Evolutionary conservation across 2,797 vertebrate genomes (phyloP).

Genomic region (Mionectes olivaceus): DNA sequence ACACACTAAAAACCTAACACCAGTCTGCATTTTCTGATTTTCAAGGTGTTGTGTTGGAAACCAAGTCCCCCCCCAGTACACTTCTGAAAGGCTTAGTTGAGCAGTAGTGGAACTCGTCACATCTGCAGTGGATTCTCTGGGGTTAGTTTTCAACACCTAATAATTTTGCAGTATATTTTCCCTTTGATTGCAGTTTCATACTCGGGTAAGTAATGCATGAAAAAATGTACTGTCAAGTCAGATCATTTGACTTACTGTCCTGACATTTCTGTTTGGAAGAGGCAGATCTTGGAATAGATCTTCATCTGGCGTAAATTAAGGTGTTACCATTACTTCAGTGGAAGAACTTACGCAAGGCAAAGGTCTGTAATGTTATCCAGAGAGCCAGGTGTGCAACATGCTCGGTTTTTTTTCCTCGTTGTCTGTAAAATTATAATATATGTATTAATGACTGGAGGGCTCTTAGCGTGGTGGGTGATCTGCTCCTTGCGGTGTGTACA

Average conservation of each 20-base stretch:
- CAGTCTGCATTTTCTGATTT: neutral
- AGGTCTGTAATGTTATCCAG: neutral
- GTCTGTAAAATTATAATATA: neutral
- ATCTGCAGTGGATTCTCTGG: neutral
- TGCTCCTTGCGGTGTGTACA: neutral
- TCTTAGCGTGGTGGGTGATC: neutral
- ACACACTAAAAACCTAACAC: neutral
- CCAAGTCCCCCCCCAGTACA: neutral
- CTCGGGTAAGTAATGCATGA: neutral
- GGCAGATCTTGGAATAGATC: neutral
- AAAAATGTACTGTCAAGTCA: neutral
- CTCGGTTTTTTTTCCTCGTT: neutral
- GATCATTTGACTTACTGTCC: neutral
- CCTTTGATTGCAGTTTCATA: neutral
- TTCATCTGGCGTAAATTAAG: conserved; percentile 1
- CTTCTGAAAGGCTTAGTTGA: neutral
- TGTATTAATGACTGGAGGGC: neutral
- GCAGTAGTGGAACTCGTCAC: neutral
- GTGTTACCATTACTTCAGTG: conserved; percentile 2
- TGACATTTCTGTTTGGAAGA: neutral
- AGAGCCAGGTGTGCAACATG: neutral
- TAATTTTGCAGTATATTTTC: neutral
- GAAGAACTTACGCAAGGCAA: neutral
- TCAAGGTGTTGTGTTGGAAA: neutral
- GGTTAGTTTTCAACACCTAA: neutral